A percentile compares a stretch with the other conserved stretches of the same genome.
These are phyloP conservation scores for Meloe dianella DNA, from an alignment of 2,888 invertebrate species.

Conservation along the genomic window DNA sequence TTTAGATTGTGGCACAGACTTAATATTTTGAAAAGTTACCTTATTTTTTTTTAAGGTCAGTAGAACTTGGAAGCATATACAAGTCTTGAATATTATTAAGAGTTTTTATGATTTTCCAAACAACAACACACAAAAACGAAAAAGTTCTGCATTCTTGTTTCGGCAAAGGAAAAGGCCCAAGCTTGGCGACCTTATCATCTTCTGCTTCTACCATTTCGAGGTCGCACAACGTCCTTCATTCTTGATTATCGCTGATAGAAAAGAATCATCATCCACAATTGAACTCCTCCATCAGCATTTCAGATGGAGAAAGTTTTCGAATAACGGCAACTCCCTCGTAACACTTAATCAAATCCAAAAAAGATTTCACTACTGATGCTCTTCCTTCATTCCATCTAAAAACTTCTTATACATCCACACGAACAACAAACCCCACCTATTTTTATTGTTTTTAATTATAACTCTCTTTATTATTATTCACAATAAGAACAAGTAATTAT, in stretches of 20 bases:
- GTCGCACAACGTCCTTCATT: conserved; percentile 44
- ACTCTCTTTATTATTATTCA: not conserved
- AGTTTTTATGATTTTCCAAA: not conserved
- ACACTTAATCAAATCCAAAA: conserved; percentile 13
- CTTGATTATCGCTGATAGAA: no score
- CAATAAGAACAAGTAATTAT: not conserved
- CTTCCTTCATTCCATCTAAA: no score
- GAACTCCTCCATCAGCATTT: no score
- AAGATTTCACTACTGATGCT: conserved; percentile 12
- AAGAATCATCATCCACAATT: no score
- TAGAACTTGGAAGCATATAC: conserved; percentile 39
- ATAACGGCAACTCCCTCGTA: conserved; percentile 28
- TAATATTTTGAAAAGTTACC: conserved; percentile 17
- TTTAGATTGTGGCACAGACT: conserved; percentile 11
- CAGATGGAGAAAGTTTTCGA: conserved; percentile 27
- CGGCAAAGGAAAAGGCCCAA: no score
- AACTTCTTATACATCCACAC: conserved; percentile 2
- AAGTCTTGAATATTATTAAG: conserved; percentile 35
- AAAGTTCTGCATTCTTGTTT: no score
- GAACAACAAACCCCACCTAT: conserved; percentile 6
- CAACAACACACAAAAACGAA: no score
- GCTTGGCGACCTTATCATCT: no score
- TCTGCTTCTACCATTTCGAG: no score
- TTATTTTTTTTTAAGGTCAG: conserved; percentile 41
- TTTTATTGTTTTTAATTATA: no score